A percentile compares a stretch with the other conserved stretches of the same genome.
Conservation (phyloP, 2,888 invertebrate genomes). For the Lysandra coridon region DNA sequence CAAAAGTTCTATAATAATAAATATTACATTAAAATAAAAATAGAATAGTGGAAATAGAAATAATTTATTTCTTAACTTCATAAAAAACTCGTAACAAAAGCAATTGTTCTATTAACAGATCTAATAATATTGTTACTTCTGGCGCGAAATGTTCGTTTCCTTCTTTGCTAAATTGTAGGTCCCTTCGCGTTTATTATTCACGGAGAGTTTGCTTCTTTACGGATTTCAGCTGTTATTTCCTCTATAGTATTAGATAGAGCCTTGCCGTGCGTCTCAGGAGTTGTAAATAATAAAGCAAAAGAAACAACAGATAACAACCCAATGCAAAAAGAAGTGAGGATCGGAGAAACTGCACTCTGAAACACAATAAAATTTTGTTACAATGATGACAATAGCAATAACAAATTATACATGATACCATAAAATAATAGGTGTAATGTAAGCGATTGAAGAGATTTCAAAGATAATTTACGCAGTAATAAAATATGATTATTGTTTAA, state of each 20-base stretch:
- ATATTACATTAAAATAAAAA: background rate
- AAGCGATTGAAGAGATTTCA: no score
- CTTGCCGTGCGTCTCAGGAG: background rate
- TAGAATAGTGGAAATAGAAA: background rate
- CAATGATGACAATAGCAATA: background rate
- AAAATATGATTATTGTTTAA: no score
- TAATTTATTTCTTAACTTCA: background rate
- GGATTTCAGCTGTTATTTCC: background rate
- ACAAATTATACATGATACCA: background rate
- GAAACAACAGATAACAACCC: background rate
- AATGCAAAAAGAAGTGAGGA: background rate
- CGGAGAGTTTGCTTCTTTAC: background rate
- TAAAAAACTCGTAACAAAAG: background rate
- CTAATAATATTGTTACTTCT: background rate
- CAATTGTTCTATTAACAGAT: background rate
- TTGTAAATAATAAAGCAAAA: background rate
- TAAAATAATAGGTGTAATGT: background rate
- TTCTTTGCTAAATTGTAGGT: background rate
- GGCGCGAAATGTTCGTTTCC: background rate
- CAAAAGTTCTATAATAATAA: no score
- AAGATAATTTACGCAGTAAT: no score
- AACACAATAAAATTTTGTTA: background rate
- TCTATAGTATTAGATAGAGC: background rate
- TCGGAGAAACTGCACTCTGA: conserved; percentile 6
- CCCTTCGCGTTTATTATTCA: background rate